Evolutionary conservation across 1,140 invertebrate species (phyloP).

Genomic region (Eumaeus atala): DNA sequence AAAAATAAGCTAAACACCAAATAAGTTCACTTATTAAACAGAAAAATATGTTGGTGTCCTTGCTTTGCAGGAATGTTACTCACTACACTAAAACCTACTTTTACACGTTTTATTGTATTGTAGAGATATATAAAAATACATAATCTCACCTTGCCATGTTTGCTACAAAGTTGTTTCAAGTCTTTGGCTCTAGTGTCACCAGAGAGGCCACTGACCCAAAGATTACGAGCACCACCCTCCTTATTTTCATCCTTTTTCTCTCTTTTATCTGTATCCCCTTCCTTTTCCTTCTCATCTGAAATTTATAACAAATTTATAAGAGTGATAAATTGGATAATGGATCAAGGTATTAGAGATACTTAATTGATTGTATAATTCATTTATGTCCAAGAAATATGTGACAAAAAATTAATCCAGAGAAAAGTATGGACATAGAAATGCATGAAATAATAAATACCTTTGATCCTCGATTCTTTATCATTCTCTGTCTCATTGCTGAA

Average conservation of each 20-base stretch:
- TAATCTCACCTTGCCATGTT: constrained; percentile 85
- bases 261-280: constrained; percentile 54
- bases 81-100: too few species aligned
- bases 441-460: constrained; percentile 41
- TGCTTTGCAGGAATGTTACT: too few species aligned
- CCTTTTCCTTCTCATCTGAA: constrained; percentile 61
- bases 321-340: constrained; percentile 11
- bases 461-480: constrained; percentile 45
- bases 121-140: constrained; percentile 5
- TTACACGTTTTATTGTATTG: too few species aligned
- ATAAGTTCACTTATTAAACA: too few species aligned
- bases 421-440: too few species aligned
- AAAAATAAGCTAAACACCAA: too few species aligned
- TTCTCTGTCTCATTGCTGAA: constrained; percentile 64
- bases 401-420: too few species aligned
- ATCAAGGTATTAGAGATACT: not conserved
- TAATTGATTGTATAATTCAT: too few species aligned
- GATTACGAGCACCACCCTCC: constrained; percentile 77
- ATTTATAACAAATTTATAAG: constrained; percentile 17
- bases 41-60: too few species aligned
- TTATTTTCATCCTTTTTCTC: constrained; percentile 60
- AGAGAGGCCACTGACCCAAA: constrained; percentile 95
- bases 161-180: constrained; percentile 92
- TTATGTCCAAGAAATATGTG: too few species aligned
- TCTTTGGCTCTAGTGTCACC: constrained; percentile 92